phyloP scores from a whole-genome alignment of 2,797 vertebrate species.

The Apogon hyalosoma region DNA sequence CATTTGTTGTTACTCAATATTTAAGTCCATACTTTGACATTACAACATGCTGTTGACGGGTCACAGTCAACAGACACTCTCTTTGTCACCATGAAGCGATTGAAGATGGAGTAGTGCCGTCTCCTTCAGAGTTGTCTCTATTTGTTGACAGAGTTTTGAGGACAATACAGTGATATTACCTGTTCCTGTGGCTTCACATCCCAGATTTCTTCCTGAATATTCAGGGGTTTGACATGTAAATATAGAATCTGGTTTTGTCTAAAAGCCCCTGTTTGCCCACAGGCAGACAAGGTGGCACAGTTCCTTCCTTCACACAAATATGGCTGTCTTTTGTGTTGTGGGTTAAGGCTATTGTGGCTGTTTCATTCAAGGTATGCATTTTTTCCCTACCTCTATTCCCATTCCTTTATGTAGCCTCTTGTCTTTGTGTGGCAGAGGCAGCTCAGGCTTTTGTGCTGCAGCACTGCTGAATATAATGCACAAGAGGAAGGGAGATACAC shows the following conservation, averaged over 20 bases:
- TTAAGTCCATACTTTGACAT: constrained; percentile 7
- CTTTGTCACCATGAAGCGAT: constrained; percentile 22
- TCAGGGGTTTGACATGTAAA: constrained; percentile 44
- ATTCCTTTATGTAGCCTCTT: constrained; percentile 60
- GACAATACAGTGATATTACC: neutral
- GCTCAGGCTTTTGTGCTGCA: constrained; percentile 59
- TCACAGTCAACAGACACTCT: constrained; percentile 19
- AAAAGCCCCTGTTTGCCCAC: constrained; percentile 25
- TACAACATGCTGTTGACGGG: constrained; percentile 6
- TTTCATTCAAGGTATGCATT: constrained; percentile 51
- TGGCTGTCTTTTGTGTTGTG: constrained; percentile 60
- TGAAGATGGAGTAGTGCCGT: neutral
- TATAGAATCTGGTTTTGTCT: constrained; percentile 48
- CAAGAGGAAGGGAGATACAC: constrained; percentile 43
- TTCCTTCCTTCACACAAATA: constrained; percentile 58
- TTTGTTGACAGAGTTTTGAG: neutral
- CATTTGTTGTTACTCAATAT: constrained; percentile 1
- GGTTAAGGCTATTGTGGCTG: constrained; percentile 54
- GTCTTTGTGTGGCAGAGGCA: constrained; percentile 61
- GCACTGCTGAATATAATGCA: constrained; percentile 41
- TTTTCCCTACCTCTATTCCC: constrained; percentile 31
- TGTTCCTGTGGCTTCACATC: constrained; percentile 7
- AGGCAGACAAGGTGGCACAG: constrained; percentile 40
- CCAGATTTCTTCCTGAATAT: constrained; percentile 9
- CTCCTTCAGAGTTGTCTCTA: neutral